Conservation (phyloP, 2,797 vertebrate species). For the Parambassis ranga region DNA sequence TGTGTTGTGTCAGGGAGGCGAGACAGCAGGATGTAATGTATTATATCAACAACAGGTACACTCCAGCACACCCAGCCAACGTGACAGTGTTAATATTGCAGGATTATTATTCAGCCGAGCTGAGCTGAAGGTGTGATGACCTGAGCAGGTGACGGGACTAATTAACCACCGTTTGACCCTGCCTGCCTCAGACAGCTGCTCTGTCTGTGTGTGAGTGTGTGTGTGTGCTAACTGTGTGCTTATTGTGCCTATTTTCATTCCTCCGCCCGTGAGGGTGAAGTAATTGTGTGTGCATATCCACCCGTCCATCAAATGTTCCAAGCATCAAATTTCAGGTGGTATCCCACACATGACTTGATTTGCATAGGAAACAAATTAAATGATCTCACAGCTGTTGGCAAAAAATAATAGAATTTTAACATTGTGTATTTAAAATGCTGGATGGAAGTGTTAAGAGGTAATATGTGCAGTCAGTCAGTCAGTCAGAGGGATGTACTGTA, state of each 20-base stretch:
- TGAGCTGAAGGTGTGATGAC: slow-evolving; percentile 75
- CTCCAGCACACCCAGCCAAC: slow-evolving; percentile 48
- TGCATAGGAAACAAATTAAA: slow-evolving; percentile 72
- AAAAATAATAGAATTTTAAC: slow-evolving; percentile 40
- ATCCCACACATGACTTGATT: slow-evolving; percentile 63
- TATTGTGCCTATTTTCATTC: slow-evolving; percentile 35
- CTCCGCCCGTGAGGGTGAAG: slow-evolving; percentile 39
- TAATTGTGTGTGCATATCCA: slow-evolving; percentile 55
- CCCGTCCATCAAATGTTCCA: slow-evolving; percentile 64
- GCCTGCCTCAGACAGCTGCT: slow-evolving; percentile 73
- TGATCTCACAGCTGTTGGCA: slow-evolving; percentile 56
- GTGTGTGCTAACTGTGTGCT: slow-evolving; percentile 20
- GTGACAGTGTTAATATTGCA: slow-evolving; percentile 72
- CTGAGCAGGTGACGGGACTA: slow-evolving; percentile 74
- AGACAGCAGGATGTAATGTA: slow-evolving; percentile 64
- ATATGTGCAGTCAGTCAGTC: slow-evolving; percentile 55
- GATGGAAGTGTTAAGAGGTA: slow-evolving; percentile 43
- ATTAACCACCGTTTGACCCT: slow-evolving; percentile 79
- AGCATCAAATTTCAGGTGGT: slow-evolving; percentile 52
- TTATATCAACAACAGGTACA: slow-evolving; percentile 74
- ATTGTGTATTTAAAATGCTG: slow-evolving; percentile 19
- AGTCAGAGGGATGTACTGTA: slow-evolving; percentile 14
- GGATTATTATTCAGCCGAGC: slow-evolving; percentile 70
- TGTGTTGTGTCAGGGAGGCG: slow-evolving; percentile 43
- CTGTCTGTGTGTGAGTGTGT: slow-evolving; percentile 32